A percentile compares a stretch with the other conserved stretches of the same genome.
These are phyloP conservation scores for Leptoclinus maculatus DNA, from an alignment of 2,797 vertebrate genomes.

Conservation along the genomic window DNA sequence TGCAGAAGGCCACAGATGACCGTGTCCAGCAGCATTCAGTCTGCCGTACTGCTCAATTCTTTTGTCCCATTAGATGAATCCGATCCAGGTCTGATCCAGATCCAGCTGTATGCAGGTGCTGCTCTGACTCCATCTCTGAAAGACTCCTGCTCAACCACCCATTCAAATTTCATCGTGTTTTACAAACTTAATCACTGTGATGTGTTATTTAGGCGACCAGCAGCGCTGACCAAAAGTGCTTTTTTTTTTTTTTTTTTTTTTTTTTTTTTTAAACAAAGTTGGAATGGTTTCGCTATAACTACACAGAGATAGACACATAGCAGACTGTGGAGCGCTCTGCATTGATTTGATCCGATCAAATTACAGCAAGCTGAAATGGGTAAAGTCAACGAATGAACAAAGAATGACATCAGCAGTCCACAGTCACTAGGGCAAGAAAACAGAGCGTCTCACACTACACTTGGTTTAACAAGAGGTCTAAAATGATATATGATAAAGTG, in stretches of 20 bases:
- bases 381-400: slow-evolving; percentile 76
- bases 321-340: slow-evolving; percentile 83
- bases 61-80: slow-evolving; percentile 19
- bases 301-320: slow-evolving; percentile 37
- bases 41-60: slow-evolving; percentile 18
- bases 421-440: slow-evolving; percentile 79
- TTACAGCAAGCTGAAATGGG: slow-evolving; percentile 86
- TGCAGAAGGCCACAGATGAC: neutral
- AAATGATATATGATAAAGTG: slow-evolving; percentile 90
- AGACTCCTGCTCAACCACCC: slow-evolving; percentile 81
- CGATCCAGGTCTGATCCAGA: slow-evolving; percentile 21
- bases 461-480: slow-evolving; percentile 82
- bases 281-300: slow-evolving; percentile 88
- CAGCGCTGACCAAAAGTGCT: slow-evolving; percentile 94
- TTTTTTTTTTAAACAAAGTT: slow-evolving; percentile 86
- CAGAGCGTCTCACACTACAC: slow-evolving; percentile 81
- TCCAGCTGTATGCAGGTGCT: slow-evolving; percentile 31
- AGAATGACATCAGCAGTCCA: slow-evolving; percentile 78
- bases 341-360: slow-evolving; percentile 77
- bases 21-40: slow-evolving; percentile 23
- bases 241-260: slow-evolving; percentile 82
- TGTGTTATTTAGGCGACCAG: slow-evolving; percentile 79
- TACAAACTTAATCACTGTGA: slow-evolving; percentile 70
- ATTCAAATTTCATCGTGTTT: slow-evolving; percentile 80
- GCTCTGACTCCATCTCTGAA: slow-evolving; percentile 62